phyloP scores from a whole-genome alignment of 2,113 vertebrate genomes.

The Lophochroa leadbeateri region DNA sequence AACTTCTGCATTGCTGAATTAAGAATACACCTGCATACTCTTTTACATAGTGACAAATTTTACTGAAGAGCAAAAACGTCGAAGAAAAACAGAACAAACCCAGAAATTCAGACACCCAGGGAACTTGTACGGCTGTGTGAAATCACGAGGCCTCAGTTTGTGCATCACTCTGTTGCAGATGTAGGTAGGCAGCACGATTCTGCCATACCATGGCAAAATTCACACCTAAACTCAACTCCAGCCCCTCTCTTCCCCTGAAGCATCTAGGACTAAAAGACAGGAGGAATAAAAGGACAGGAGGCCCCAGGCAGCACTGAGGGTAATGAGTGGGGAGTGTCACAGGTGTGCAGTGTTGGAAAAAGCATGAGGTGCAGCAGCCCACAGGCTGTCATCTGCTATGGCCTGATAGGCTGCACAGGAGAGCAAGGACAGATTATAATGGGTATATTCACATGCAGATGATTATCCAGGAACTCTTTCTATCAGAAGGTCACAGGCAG shows the following conservation, averaged over 20 bases:
- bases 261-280: not conserved
- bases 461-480: not conserved
- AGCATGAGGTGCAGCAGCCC: not conserved
- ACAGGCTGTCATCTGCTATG: not conserved
- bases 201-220: not conserved
- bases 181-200: not conserved
- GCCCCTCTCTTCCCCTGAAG: not conserved
- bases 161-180: not conserved
- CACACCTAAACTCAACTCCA: not conserved
- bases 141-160: not conserved
- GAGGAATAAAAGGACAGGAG: not conserved
- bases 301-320: not conserved
- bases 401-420: fast-evolving
- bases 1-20: not conserved
- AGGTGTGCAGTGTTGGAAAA: not conserved
- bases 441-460: not conserved
- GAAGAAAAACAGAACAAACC: not conserved
- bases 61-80: not conserved
- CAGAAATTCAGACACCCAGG: not conserved
- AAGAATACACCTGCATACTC: not conserved
- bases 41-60: not conserved
- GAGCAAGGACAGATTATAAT: not conserved
- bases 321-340: fast-evolving
- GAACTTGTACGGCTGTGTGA: not conserved
- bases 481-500: not conserved